Evolutionary conservation across 2,113 vertebrate species (phyloP).

Genomic region (Saguinus midas): DNA sequence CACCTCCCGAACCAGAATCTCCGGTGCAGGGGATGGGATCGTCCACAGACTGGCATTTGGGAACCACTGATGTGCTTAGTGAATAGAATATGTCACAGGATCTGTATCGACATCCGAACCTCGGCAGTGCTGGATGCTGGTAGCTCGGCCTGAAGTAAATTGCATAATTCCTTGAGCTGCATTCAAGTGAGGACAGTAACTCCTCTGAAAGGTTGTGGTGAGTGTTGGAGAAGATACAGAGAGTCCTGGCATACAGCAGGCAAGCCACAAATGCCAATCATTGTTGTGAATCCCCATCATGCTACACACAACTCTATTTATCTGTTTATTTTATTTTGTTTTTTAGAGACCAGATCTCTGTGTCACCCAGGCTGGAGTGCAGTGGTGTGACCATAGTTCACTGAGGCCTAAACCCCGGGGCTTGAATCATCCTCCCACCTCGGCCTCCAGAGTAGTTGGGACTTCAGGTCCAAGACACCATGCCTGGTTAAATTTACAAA

Average conservation of each 20-base stretch:
- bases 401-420: too few species aligned
- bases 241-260: background rate
- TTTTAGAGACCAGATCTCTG: too few species aligned
- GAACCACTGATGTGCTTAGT: background rate
- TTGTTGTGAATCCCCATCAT: background rate
- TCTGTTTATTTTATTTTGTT: too few species aligned
- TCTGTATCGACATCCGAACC: background rate
- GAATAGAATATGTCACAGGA: background rate
- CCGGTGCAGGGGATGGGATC: background rate
- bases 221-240: background rate
- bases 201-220: background rate
- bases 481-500: too few species aligned
- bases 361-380: too few species aligned
- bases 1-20: background rate
- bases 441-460: too few species aligned
- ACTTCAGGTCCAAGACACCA: too few species aligned
- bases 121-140: too few species aligned
- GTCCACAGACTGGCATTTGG: background rate
- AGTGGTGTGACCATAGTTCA: too few species aligned
- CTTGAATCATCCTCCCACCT: too few species aligned
- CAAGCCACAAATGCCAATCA: background rate
- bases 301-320: background rate
- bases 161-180: background rate
- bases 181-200: background rate
- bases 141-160: background rate